Conservation (phyloP, 2,113 vertebrate species). For the Illadopsis cleaveri region DNA sequence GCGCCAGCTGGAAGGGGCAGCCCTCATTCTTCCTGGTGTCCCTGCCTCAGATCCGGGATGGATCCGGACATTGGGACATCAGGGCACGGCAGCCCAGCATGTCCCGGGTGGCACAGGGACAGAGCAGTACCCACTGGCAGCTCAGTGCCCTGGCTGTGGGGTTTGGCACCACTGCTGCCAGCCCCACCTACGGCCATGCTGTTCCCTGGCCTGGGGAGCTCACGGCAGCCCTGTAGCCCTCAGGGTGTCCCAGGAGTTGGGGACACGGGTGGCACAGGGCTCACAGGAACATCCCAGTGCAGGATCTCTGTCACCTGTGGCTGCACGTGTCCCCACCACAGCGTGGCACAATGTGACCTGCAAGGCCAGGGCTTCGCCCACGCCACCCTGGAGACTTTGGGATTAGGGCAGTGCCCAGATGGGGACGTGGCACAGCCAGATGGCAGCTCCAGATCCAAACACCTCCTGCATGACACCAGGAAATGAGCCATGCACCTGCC, state of each 20-base stretch:
- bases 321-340: accelerated
- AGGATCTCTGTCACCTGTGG: background rate
- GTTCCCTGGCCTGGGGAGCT: accelerated
- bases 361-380: background rate
- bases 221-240: background rate
- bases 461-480: background rate
- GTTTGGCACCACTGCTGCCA: background rate
- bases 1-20: accelerated
- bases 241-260: accelerated
- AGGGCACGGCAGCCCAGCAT: background rate
- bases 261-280: accelerated
- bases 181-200: accelerated
- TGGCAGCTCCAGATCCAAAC: background rate
- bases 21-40: accelerated
- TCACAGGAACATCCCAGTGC: accelerated
- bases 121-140: accelerated
- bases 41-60: background rate
- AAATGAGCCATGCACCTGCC: accelerated
- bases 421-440: background rate
- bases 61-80: accelerated
- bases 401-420: background rate
- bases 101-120: accelerated
- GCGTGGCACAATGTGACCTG: background rate
- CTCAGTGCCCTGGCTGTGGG: background rate
- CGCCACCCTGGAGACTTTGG: background rate